These are phyloP conservation scores for Perdita meconis DNA, from an alignment of 2,888 invertebrate genomes.

Conservation along the genomic window DNA sequence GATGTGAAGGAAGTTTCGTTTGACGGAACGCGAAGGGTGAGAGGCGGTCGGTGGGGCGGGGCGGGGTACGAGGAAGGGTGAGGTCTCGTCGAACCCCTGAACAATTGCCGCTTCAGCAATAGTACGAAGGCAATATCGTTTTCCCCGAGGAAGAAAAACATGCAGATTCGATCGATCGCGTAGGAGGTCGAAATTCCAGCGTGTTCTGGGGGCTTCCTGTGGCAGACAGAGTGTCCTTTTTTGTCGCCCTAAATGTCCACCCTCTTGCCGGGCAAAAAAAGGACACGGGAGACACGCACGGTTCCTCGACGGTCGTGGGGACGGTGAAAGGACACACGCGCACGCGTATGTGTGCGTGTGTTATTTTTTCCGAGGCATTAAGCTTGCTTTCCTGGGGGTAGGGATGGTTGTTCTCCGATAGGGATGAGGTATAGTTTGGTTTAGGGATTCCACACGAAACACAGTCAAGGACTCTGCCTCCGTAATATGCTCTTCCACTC, in stretches of 20 bases:
- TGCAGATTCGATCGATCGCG: constrained; percentile 77
- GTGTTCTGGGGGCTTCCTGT: constrained; percentile 71
- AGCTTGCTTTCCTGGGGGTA: constrained; percentile 79
- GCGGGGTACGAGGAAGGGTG: constrained; percentile 12
- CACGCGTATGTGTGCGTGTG: constrained; percentile 77
- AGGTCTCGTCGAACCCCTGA: constrained; percentile 49
- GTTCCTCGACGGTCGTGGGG: constrained; percentile 50
- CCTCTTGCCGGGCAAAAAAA: constrained; percentile 76
- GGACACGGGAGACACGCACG: constrained; percentile 72
- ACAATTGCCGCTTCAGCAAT: constrained; percentile 65
- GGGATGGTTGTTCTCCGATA: constrained; percentile 73
- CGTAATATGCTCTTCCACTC: constrained; percentile 57
- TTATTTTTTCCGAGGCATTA: constrained; percentile 84
- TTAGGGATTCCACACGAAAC: constrained; percentile 77
- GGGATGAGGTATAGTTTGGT: constrained; percentile 79
- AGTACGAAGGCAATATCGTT: constrained; percentile 64
- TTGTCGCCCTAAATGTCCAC: constrained; percentile 81
- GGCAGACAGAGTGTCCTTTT: constrained; percentile 77
- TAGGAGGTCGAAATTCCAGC: constrained; percentile 67
- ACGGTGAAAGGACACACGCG: constrained; percentile 42
- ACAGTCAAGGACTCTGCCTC: constrained; percentile 68
- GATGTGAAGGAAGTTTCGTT: constrained; percentile 55
- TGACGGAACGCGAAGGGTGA: not conserved
- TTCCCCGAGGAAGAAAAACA: constrained; percentile 69
- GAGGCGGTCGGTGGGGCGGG: not conserved